Percentiles rank a stretch among this genome's conserved stretches.
phyloP scores from a whole-genome alignment of 2,113 vertebrate genomes.

The Archilochus colubris region DNA sequence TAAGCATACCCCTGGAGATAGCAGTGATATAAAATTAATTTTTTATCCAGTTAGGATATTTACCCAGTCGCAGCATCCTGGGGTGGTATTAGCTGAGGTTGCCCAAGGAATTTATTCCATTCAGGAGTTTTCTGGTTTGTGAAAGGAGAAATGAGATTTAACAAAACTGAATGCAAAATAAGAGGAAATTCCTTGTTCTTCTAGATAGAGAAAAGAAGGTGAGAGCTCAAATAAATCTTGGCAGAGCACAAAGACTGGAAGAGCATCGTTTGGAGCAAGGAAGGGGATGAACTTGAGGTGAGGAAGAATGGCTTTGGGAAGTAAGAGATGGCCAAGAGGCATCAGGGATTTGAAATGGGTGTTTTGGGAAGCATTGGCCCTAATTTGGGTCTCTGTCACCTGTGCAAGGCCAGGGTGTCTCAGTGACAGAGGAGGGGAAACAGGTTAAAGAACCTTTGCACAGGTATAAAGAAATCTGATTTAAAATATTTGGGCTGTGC shows the following conservation, averaged over 20 bases:
- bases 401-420: neutral
- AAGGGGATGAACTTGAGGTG: neutral
- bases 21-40: slow-evolving; percentile 65
- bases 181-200: neutral
- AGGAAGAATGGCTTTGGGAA: neutral
- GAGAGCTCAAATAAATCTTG: neutral
- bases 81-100: neutral
- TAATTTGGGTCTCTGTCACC: neutral
- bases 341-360: neutral
- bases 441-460: neutral
- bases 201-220: neutral
- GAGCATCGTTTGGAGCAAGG: neutral
- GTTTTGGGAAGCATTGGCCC: neutral
- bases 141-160: neutral
- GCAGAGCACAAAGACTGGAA: neutral
- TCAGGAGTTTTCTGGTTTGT: neutral
- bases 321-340: neutral
- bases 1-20: slow-evolving; percentile 44
- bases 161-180: neutral
- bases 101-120: neutral
- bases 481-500: neutral
- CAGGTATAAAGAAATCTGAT: neutral
- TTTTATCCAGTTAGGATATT: slow-evolving; percentile 58
- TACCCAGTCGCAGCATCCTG: neutral
- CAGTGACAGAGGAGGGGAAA: neutral